Evolutionary conservation across 1,140 invertebrate genomes (phyloP).

Genomic region (Aphaenogaster floridana): DNA sequence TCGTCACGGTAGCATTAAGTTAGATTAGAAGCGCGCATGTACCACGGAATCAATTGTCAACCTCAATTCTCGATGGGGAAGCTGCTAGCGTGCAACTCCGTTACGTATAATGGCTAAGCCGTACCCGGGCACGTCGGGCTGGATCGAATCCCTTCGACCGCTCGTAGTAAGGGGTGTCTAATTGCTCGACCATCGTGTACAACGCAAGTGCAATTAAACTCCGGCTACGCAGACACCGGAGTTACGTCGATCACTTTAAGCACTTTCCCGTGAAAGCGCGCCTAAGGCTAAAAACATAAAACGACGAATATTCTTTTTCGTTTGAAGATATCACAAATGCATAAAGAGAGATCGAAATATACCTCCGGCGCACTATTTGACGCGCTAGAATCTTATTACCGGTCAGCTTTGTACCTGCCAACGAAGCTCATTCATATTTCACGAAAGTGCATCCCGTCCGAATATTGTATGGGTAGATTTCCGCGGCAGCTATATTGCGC

Average conservation of each 20-base stretch:
- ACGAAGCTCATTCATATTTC: conserved; percentile 35
- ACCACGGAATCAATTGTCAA: conserved; percentile 69
- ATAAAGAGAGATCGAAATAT: conserved; percentile 20
- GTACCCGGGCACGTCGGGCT: not conserved
- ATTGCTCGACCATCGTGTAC: conserved; percentile 60
- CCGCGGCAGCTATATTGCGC: not conserved
- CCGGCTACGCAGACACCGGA: conserved; percentile 14
- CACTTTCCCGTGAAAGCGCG: not conserved
- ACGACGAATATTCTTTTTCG: not conserved
- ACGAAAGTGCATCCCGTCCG: not conserved
- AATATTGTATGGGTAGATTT: conserved; percentile 33
- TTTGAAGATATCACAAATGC: not conserved
- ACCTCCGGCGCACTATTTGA: not conserved
- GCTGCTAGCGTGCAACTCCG: conserved; percentile 20
- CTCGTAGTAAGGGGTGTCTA: conserved; percentile 62
- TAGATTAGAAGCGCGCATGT: conserved; percentile 65
- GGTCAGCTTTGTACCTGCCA: not conserved
- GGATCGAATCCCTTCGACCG: conserved; percentile 54
- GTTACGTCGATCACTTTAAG: not conserved
- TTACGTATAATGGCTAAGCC: conserved; percentile 47
- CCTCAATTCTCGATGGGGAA: conserved; percentile 63
- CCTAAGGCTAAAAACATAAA: not conserved
- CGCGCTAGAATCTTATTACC: conserved; percentile 22
- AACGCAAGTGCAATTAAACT: conserved; percentile 62
- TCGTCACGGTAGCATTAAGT: conserved; percentile 35